Percentiles rank a stretch among this genome's conserved stretches.
Conservation (phyloP, 2,888 invertebrate species). For the Oxyteleia sp. region DNA sequence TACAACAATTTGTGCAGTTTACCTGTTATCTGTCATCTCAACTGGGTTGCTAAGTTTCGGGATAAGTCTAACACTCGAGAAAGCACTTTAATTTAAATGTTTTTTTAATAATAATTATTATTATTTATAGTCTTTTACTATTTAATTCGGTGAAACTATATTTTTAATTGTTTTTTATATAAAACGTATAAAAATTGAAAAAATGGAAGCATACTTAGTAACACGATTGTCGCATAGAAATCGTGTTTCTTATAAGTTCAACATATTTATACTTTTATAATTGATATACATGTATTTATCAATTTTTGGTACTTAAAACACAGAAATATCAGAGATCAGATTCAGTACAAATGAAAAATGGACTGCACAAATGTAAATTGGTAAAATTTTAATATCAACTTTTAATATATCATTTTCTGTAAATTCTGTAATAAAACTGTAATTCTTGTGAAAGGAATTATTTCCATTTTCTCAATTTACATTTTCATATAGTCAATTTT, state of each 20-base stretch:
- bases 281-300: background rate
- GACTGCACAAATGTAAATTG: too few species aligned
- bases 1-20: slow-evolving; percentile 83
- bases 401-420: too few species aligned
- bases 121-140: slow-evolving; percentile 3
- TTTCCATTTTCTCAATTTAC: too few species aligned
- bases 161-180: slow-evolving; percentile 19
- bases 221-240: slow-evolving; percentile 3
- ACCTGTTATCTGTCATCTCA: slow-evolving; percentile 82
- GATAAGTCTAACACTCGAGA: slow-evolving; percentile 77
- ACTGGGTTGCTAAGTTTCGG: slow-evolving; percentile 81
- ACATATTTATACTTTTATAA: slow-evolving; percentile 30
- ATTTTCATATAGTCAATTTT: too few species aligned
- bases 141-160: background rate
- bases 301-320: background rate
- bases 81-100: slow-evolving; percentile 81
- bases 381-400: too few species aligned
- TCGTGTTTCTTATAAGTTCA: slow-evolving; percentile 19
- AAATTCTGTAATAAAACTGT: too few species aligned
- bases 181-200: background rate
- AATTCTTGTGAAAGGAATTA: too few species aligned
- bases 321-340: background rate
- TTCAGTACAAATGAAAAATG: background rate
- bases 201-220: slow-evolving; percentile 1
- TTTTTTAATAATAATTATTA: slow-evolving; percentile 9